Evolutionary conservation across 2,888 invertebrate genomes (phyloP).

Genomic region (Bedellia somnulentella): DNA sequence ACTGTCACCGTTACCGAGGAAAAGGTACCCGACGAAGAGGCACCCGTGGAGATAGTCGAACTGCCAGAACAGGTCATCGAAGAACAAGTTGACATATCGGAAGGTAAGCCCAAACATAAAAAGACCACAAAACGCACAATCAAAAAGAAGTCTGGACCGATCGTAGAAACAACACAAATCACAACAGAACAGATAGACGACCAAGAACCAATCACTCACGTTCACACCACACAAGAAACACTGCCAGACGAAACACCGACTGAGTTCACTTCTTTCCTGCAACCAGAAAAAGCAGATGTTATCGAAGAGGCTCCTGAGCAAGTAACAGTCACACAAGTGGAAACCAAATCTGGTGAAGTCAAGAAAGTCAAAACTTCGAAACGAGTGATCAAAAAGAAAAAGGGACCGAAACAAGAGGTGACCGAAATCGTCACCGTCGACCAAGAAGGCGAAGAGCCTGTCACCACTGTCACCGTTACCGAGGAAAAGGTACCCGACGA

Average conservation of each 20-base stretch:
- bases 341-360: conserved; percentile 29
- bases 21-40: neutral
- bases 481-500: conserved; percentile 7
- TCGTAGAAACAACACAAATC: conserved; percentile 22
- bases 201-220: conserved; percentile 13
- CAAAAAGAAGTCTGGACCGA: conserved; percentile 19
- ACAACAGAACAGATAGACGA: conserved; percentile 18
- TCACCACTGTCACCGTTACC: conserved; percentile 9
- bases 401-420: conserved; percentile 25
- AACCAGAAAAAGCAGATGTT: conserved; percentile 15
- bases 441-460: conserved; percentile 16
- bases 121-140: conserved; percentile 17
- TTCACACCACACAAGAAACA: conserved; percentile 11
- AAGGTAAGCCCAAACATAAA: conserved; percentile 18
- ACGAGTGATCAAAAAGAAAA: conserved; percentile 15
- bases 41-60: conserved; percentile 11
- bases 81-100: conserved; percentile 12
- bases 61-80: conserved; percentile 22
- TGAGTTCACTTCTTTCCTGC: conserved; percentile 5
- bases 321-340: conserved; percentile 27
- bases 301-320: conserved; percentile 12
- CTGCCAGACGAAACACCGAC: conserved; percentile 4
- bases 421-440: conserved; percentile 17
- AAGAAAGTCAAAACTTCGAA: conserved; percentile 15
- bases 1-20: conserved; percentile 10